Conservation (phyloP, 2,888 invertebrate genomes). For the Hermodice carunculata region DNA sequence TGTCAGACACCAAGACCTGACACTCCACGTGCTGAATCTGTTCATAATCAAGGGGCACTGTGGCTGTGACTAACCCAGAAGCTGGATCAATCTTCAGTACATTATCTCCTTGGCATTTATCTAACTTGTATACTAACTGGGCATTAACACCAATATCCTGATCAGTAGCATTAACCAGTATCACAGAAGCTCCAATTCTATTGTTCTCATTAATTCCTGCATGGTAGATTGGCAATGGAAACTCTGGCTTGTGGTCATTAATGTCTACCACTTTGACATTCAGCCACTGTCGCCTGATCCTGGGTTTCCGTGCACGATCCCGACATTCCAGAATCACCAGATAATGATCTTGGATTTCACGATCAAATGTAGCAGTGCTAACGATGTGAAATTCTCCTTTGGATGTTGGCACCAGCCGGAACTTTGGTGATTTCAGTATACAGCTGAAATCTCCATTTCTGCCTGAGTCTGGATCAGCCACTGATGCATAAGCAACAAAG, state of each 20-base stretch:
- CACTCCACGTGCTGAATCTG: constrained; percentile 1
- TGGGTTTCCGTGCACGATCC: constrained; percentile 89
- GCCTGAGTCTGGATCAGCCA: constrained; percentile 86
- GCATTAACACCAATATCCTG: constrained; percentile 85
- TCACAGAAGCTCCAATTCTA: constrained; percentile 73
- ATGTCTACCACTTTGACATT: constrained; percentile 79
- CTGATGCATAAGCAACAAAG: constrained; percentile 82
- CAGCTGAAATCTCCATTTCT: constrained; percentile 82
- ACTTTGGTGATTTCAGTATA: constrained; percentile 33
- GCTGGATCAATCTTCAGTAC: constrained; percentile 4
- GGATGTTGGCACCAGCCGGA: constrained; percentile 51
- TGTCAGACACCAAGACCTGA: constrained; percentile 88
- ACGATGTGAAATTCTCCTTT: constrained; percentile 59
- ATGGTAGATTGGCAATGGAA: constrained; percentile 71
- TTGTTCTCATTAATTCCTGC: constrained; percentile 50
- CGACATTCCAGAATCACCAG: constrained; percentile 71
- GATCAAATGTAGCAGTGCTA: constrained; percentile 70
- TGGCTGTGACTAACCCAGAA: constrained; percentile 5
- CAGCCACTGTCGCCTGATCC: constrained; percentile 69
- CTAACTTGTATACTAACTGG: constrained; percentile 12
- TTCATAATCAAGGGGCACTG: constrained; percentile 12
- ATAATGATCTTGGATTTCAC: constrained; percentile 50
- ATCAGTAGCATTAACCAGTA: constrained; percentile 88
- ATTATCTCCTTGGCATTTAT: constrained; percentile 1
- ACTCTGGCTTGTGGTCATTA: constrained; percentile 93